Evolutionary conservation across 2,888 invertebrate genomes (phyloP), one percentile per base, ranked within the genome.

Genomic region (Polydesmus complanatus): DNA sequence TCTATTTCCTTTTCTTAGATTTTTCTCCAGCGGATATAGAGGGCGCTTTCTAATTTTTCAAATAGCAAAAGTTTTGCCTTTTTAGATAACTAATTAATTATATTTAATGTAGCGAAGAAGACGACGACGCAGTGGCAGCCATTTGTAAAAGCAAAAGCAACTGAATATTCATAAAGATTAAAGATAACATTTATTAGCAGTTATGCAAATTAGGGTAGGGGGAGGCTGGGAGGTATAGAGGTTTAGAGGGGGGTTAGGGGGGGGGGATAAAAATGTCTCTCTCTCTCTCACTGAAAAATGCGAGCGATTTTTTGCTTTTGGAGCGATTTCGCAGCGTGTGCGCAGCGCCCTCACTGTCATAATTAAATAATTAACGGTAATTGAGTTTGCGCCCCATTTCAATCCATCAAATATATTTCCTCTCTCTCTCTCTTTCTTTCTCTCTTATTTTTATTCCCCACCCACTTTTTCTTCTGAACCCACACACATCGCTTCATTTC

Each of bases 291-390:
- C 62, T 58, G 51, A n/a, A n/a, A n/a, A n/a, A n/a, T n/a, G 37
- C 37, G 37, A 14, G 37, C 37, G 37, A 14, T 37, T 5, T n/a
- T n/a, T 8, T 37, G 37, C 37, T 37, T 5, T 5, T 37, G 37
- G 37, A 37, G 37, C 37, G 37, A 8, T 14, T 8, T 37, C 14
- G 14, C 37, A 8, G 5, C 14, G 5, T 37, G 37, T 37, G 56
- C 58, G 25, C 66, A 65, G 65, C 64, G 61, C 37, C 37, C 65
- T 66, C 67, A 69, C 60, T 52, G 56, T 60, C 56, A 62, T 64
- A 64, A 64, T 64, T 64, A 64, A 64, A 64, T 64, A 58, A 62
- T 64, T 64, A 62, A 63, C 59, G 58, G 61, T 64, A 64, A 64
- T 64, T 64, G 64, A 62, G 64, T 64, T 64, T 64, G 53, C 60